A percentile compares a stretch with the other conserved stretches of the same genome.
These are phyloP conservation scores for Anguilla rostrata DNA, from an alignment of 2,113 vertebrate species.

Conservation along the genomic window DNA sequence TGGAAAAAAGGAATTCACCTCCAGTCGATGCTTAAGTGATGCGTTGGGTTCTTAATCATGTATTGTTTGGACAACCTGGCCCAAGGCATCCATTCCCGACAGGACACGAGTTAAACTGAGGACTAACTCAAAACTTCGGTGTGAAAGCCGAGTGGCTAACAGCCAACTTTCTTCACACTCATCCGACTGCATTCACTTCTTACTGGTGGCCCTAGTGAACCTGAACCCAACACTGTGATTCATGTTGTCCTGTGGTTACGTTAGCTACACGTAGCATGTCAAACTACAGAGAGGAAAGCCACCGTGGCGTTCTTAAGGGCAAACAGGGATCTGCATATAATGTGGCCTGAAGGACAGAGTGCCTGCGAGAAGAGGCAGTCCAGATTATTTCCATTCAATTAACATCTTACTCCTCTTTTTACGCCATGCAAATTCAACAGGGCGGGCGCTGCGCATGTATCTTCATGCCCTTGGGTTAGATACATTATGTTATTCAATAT, in stretches of 20 bases:
- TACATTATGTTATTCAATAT: not conserved
- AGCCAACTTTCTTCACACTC: not conserved
- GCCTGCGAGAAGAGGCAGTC: not conserved
- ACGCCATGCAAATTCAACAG: not conserved
- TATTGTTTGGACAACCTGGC: not conserved
- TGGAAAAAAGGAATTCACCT: not conserved
- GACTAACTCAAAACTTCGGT: not conserved
- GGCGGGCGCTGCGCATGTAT: not conserved
- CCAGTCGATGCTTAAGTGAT: not conserved
- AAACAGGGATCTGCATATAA: not conserved
- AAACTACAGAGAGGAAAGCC: not conserved
- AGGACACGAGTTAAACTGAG: not conserved
- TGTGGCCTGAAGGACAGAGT: not conserved
- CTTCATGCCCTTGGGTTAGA: not conserved
- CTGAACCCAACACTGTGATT: not conserved
- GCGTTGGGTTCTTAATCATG: not conserved
- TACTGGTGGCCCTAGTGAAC: not conserved
- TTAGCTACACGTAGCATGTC: not conserved
- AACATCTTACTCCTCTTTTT: not conserved
- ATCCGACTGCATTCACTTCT: not conserved
- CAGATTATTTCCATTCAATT: not conserved
- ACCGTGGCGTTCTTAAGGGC: not conserved
- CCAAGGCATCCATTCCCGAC: not conserved
- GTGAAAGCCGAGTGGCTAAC: not conserved
- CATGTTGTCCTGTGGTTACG: not conserved